Conservation (phyloP, 2,113 vertebrate species). For the human region GRCh38 chr4:42426501-42427000, state of each 20-base stretch:
- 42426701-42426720: not conserved
- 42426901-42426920: not conserved
- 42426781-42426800: not conserved
- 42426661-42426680: not conserved
- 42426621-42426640: not conserved
- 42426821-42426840: not conserved
- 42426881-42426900: slow-evolving; percentile 31
- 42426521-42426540: not conserved
- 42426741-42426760: not conserved
- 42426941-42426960: not conserved
- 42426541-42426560: not conserved
- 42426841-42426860: not conserved
- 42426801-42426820: not conserved
- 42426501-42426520: not conserved
- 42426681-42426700: not conserved
- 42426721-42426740: not conserved
- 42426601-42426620: not conserved
- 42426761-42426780: not conserved
- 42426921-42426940: not conserved
- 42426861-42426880: not conserved
- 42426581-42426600: not conserved
- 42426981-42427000: not conserved
- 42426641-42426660: not conserved
- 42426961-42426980: slow-evolving; percentile 48
- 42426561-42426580: not conserved